Conservation (phyloP, 64 coral and sea anemone species). For the Catalaphyllia jardinei region DNA sequence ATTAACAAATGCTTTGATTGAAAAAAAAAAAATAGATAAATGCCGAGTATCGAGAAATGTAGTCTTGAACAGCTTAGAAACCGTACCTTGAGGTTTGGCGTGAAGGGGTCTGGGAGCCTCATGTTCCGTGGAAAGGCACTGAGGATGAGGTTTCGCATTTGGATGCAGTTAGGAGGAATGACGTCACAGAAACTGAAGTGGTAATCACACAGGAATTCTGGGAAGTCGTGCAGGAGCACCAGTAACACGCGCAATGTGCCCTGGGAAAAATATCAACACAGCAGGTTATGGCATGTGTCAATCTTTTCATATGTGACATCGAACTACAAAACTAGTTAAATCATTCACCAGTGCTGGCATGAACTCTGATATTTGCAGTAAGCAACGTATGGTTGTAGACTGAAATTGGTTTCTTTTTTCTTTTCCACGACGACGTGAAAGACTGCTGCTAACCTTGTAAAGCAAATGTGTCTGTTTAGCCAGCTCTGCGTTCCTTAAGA, state of each 20-base stretch:
- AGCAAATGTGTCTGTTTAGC: conserved; percentile 93
- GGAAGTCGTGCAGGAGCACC: conserved; percentile 97
- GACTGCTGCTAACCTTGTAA: conserved; percentile 71
- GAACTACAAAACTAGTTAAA: not conserved
- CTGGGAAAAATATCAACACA: conserved; percentile 43
- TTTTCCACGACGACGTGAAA: no score
- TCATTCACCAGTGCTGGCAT: not conserved
- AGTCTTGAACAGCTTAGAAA: not conserved
- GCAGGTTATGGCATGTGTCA: not conserved
- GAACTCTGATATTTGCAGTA: no score
- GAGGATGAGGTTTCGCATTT: conserved; percentile 96
- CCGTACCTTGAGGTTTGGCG: conserved; percentile 95
- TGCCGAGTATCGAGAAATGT: not conserved
- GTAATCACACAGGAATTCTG: conserved; percentile 99
- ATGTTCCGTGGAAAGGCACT: conserved; percentile 99
- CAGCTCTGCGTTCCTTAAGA: conserved; percentile 93
- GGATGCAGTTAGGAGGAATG: conserved; percentile 98
- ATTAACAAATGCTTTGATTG: no score
- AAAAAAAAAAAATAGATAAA: not conserved
- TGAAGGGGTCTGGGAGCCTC: conserved; percentile 97
- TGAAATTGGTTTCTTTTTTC: no score
- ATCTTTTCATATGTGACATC: not conserved
- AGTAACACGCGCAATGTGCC: conserved; percentile 92
- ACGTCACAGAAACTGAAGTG: conserved; percentile 99
- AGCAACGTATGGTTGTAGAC: no score